Percentiles rank a stretch among this genome's conserved stretches.
Evolutionary conservation across 2,888 invertebrate species (phyloP).

Genomic region (Bellardia pandia): DNA sequence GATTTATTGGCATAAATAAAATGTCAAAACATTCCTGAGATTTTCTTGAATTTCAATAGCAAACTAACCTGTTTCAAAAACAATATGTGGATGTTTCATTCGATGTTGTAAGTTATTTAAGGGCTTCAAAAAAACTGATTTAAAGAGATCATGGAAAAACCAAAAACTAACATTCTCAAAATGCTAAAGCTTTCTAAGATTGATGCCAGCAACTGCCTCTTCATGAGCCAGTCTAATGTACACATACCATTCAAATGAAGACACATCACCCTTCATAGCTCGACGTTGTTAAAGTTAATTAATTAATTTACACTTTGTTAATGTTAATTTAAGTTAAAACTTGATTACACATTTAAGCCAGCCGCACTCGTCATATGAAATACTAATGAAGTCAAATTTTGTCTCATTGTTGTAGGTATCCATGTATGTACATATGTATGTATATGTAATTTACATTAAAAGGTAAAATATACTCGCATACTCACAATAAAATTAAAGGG

Average conservation of each 20-base stretch:
- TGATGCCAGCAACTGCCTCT: too few relatives aligned
- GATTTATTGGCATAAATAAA: too few relatives aligned
- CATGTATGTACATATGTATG: background rate
- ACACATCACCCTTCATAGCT: background rate
- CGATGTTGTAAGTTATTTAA: too few relatives aligned
- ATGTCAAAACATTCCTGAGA: too few relatives aligned
- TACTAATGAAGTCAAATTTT: background rate
- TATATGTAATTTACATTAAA: background rate
- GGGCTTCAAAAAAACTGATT: too few relatives aligned
- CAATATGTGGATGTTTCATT: too few relatives aligned
- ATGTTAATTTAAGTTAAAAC: conserved; percentile 21
- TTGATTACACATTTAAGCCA: background rate
- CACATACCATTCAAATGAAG: background rate
- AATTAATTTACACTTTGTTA: conserved; percentile 40
- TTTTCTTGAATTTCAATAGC: too few relatives aligned
- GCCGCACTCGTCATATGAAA: background rate
- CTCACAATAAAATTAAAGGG: background rate
- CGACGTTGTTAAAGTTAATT: conserved; percentile 2
- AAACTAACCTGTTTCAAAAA: too few relatives aligned
- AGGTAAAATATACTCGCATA: background rate
- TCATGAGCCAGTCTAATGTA: background rate
- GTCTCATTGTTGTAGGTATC: background rate
- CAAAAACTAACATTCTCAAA: too few relatives aligned
- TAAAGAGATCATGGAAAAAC: too few relatives aligned
- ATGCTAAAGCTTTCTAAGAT: too few relatives aligned